Evolutionary conservation across 1,140 invertebrate species (phyloP).

Genomic region (Lordiphosa clarofinis): DNA sequence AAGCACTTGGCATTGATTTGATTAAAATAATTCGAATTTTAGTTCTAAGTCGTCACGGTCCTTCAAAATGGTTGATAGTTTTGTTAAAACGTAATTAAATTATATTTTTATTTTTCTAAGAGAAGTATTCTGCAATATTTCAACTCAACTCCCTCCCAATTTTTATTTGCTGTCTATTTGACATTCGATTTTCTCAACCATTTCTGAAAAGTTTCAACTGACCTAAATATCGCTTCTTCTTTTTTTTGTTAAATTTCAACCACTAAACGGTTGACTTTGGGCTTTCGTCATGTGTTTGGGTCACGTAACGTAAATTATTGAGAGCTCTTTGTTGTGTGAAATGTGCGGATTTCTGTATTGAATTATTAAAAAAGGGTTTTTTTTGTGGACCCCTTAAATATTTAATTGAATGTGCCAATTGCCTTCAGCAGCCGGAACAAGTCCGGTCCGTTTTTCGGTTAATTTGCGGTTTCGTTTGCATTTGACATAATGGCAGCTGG

Average conservation of each 20-base stretch:
- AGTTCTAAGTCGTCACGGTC: no score
- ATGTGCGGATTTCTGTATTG: slow-evolving; percentile 41
- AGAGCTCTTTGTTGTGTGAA: slow-evolving; percentile 50
- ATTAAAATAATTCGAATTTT: no score
- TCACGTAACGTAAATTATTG: slow-evolving; percentile 57
- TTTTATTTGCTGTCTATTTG: slow-evolving; percentile 15
- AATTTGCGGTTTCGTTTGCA: slow-evolving; percentile 48
- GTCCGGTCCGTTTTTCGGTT: slow-evolving; percentile 13
- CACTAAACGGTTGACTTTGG: slow-evolving; percentile 13
- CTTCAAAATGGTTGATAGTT: no score
- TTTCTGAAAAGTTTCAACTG: slow-evolving; percentile 36
- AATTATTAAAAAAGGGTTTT: slow-evolving; percentile 55
- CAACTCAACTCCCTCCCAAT: no score
- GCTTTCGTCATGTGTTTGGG: slow-evolving; percentile 20
- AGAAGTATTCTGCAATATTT: no score
- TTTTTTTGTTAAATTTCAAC: slow-evolving; percentile 14
- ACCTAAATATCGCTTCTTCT: slow-evolving; percentile 31
- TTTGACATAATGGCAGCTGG: slow-evolving; percentile 26
- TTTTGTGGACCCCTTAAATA: slow-evolving; percentile 41
- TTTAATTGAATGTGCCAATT: slow-evolving; percentile 51
- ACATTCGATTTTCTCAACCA: slow-evolving; percentile 35
- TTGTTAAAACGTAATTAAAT: no score
- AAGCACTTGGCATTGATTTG: no score
- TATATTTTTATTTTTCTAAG: no score
- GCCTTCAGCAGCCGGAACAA: slow-evolving; percentile 12